Conservation (phyloP, 92 coral and sea anemone species). For the Palythoa grandis region DNA sequence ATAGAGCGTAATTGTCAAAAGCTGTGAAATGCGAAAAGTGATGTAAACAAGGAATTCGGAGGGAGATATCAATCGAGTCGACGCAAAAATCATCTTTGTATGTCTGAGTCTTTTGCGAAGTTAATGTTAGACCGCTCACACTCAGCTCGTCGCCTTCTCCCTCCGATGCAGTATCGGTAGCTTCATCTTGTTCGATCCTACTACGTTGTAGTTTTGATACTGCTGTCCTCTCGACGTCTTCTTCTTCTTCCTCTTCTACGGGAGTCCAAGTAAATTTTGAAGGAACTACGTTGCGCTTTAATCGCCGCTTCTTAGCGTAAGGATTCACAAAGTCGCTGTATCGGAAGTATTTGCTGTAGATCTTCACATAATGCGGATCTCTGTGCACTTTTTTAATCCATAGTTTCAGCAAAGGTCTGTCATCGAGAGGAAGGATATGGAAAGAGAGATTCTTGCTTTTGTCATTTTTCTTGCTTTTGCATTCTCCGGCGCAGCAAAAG, state of each 20-base stretch:
- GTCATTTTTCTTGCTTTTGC: neutral
- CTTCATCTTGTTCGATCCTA: slow-evolving; percentile 42
- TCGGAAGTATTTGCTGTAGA: slow-evolving; percentile 59
- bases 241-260: too few species aligned
- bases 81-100: slow-evolving; percentile 54
- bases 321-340: too few species aligned
- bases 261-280: too few species aligned
- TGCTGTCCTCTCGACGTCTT: slow-evolving; percentile 12
- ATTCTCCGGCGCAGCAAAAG: neutral
- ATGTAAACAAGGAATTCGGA: too few species aligned
- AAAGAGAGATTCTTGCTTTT: neutral
- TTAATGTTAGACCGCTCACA: slow-evolving; percentile 6
- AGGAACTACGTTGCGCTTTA: too few species aligned
- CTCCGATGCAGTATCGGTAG: slow-evolving; percentile 55
- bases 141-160: slow-evolving; percentile 49
- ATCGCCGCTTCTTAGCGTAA: too few species aligned
- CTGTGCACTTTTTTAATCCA: too few species aligned
- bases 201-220: too few species aligned
- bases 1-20: slow-evolving; percentile 41
- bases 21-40: slow-evolving; percentile 60
- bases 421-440: neutral
- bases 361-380: slow-evolving; percentile 51
- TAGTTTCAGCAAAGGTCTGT: slow-evolving; percentile 4
- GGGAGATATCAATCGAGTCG: slow-evolving; percentile 17
- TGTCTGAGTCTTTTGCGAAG: slow-evolving; percentile 54